phyloP scores from a whole-genome alignment of 2,888 invertebrate genomes.

The Anaspis maculata region DNA sequence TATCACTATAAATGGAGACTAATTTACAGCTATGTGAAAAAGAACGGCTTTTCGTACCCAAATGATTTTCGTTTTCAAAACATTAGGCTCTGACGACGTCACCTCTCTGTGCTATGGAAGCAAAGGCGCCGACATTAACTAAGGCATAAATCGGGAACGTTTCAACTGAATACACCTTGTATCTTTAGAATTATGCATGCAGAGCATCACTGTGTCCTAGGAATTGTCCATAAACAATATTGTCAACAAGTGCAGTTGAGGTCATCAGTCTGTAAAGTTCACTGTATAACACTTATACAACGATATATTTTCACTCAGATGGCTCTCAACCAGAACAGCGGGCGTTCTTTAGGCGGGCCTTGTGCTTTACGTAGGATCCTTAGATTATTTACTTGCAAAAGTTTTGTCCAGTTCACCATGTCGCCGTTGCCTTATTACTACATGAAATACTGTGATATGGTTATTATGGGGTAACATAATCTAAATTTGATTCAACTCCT shows the following conservation, averaged over 20 bases:
- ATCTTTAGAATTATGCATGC: conserved; percentile 42
- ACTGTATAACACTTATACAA: conserved; percentile 36
- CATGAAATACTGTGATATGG: too few relatives aligned
- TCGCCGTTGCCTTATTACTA: too few relatives aligned
- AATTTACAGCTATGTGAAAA: conserved; percentile 39
- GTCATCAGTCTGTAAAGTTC: conserved; percentile 25
- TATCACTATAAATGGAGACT: conserved; percentile 32
- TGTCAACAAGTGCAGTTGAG: conserved; percentile 35
- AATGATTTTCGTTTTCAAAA: conserved; percentile 26
- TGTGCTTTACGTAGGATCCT: too few relatives aligned
- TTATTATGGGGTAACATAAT: too few relatives aligned
- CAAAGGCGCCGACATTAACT: conserved; percentile 32
- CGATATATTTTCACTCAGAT: too few relatives aligned
- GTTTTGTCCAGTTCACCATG: too few relatives aligned
- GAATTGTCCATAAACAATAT: conserved; percentile 25
- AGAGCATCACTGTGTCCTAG: too few relatives aligned
- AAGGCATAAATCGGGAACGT: conserved; percentile 39
- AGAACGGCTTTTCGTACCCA: too few relatives aligned
- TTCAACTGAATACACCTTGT: conserved; percentile 30
- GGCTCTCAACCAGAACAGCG: too few relatives aligned
- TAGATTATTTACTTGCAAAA: too few relatives aligned
- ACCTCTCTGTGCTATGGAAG: conserved; percentile 19
- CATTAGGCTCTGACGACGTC: conserved; percentile 20
- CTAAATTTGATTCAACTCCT: too few relatives aligned
- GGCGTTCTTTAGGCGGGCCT: too few relatives aligned